A percentile compares a stretch with the other conserved stretches of the same genome.
Conservation (phyloP, 2,113 vertebrate genomes). For the Cynocephalus volans region DNA sequence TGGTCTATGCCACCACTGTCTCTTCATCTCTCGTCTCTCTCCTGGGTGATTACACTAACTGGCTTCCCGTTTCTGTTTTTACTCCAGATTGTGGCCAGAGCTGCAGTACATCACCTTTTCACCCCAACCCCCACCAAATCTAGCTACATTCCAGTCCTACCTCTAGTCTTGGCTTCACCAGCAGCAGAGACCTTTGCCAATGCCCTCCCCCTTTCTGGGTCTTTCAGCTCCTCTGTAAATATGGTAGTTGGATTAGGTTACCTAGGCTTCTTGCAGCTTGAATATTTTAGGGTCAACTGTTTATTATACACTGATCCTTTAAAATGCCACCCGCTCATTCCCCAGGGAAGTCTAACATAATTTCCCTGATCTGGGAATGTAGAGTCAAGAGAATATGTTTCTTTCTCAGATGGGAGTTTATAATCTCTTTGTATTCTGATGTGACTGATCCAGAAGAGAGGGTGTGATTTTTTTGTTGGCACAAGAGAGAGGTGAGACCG, state of each 20-base stretch:
- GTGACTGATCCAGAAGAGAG: no score
- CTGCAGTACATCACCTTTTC: not conserved
- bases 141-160: not conserved
- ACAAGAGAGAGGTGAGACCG: no score
- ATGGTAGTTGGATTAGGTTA: not conserved
- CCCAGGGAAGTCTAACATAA: not conserved
- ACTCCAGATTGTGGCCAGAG: not conserved
- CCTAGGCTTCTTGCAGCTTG: not conserved
- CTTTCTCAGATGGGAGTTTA: no score
- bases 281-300: conserved; percentile 7
- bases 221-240: not conserved
- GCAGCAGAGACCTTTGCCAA: not conserved
- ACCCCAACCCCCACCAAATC: not conserved
- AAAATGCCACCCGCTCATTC: not conserved
- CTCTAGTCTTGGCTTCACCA: not conserved
- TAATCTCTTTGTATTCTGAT: no score
- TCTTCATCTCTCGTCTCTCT: not conserved
- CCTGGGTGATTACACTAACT: not conserved
- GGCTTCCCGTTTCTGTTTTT: not conserved
- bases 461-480: no score
- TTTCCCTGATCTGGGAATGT: no score
- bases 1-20: not conserved
- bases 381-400: no score
- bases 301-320: not conserved
- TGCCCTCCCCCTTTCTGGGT: not conserved